A percentile compares a stretch with the other conserved stretches of the same genome.
phyloP scores from a whole-genome alignment of 2,888 invertebrate genomes.

The Noctua pronuba region DNA sequence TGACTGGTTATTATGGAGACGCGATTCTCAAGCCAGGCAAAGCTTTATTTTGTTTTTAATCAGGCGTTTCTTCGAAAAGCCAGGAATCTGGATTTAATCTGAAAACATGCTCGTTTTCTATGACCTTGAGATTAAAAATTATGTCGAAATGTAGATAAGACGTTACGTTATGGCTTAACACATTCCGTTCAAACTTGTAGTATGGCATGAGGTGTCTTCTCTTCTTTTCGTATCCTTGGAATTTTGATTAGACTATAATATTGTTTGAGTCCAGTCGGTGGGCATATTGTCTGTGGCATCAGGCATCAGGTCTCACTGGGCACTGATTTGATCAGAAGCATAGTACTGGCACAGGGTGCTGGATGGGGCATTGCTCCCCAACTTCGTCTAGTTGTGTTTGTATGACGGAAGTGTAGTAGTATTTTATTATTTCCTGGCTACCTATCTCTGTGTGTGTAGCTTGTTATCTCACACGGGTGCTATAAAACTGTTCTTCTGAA shows the following conservation, averaged over 20 bases:
- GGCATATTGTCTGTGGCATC: neutral
- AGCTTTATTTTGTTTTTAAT: neutral
- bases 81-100: neutral
- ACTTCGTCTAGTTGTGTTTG: neutral
- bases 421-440: neutral
- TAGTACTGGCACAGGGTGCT: neutral
- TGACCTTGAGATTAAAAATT: neutral
- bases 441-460: slow-evolving; percentile 7
- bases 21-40: neutral
- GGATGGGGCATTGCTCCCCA: neutral
- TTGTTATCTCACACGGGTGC: slow-evolving; percentile 41
- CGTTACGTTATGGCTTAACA: neutral
- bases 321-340: neutral
- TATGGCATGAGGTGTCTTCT: neutral
- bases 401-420: neutral
- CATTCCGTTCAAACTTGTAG: neutral
- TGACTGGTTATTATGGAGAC: too few species aligned
- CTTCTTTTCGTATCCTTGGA: neutral
- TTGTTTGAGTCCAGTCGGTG: neutral
- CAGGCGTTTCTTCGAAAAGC: neutral
- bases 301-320: neutral
- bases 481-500: slow-evolving; percentile 46
- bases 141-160: neutral
- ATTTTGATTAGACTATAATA: neutral
- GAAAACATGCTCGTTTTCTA: neutral